phyloP scores from a whole-genome alignment of 2,888 invertebrate genomes.

The Drosophila emarginata region DNA sequence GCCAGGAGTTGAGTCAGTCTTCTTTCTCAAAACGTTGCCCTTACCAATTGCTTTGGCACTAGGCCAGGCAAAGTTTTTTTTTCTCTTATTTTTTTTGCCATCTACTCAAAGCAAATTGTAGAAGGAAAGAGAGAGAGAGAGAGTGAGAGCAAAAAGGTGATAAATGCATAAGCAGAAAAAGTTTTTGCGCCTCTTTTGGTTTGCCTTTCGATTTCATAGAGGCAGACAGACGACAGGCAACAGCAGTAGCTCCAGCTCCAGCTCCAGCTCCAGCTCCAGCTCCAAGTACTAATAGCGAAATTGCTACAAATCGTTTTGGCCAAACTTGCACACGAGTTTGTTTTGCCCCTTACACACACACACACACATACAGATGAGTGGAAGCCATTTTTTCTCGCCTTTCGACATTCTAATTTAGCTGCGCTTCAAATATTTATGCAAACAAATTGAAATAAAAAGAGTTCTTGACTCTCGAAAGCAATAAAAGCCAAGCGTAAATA shows the following conservation, averaged over 20 bases:
- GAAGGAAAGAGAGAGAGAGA: slow-evolving; percentile 12
- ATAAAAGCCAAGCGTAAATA: slow-evolving; percentile 68
- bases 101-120: no score
- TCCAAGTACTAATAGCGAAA: slow-evolving; percentile 71
- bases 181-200: slow-evolving; percentile 53
- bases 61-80: slow-evolving; percentile 72
- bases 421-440: slow-evolving; percentile 78
- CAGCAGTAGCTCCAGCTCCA: no score
- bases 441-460: slow-evolving; percentile 80
- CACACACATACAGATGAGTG: slow-evolving; percentile 15
- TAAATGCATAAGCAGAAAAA: slow-evolving; percentile 77
- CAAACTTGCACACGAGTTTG: slow-evolving; percentile 71
- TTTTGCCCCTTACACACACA: slow-evolving; percentile 50
- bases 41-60: slow-evolving; percentile 49
- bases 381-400: slow-evolving; percentile 52
- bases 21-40: slow-evolving; percentile 16
- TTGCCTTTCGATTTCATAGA: slow-evolving; percentile 52
- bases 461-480: slow-evolving; percentile 61
- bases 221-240: slow-evolving; percentile 1
- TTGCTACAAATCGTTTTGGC: slow-evolving; percentile 79
- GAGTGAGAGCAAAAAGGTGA: slow-evolving; percentile 66
- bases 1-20: slow-evolving; percentile 62
- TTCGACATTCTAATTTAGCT: slow-evolving; percentile 71
- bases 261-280: background rate
- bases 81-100: slow-evolving; percentile 1